Conservation (phyloP, 2,888 invertebrate genomes). For the Heliconius sara region DNA sequence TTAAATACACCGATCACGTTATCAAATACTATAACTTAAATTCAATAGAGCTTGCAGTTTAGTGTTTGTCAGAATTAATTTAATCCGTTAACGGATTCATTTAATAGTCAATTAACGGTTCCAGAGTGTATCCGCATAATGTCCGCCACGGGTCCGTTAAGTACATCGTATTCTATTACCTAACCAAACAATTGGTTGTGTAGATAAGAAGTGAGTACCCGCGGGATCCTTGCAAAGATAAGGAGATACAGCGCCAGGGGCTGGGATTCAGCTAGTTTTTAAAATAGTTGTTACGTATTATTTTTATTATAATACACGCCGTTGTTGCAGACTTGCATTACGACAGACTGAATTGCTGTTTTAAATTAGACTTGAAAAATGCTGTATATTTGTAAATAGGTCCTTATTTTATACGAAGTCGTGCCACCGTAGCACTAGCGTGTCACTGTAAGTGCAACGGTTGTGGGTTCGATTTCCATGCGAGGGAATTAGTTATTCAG, state of each 20-base stretch:
- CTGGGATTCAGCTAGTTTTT: constrained; percentile 22
- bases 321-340: not conserved
- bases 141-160: constrained; percentile 55
- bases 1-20: constrained; percentile 11
- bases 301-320: not conserved
- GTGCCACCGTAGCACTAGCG: not conserved
- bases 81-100: constrained; percentile 61
- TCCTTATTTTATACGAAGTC: not conserved
- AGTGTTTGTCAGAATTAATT: constrained; percentile 65
- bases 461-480: not conserved
- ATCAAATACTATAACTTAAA: constrained; percentile 21
- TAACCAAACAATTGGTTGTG: constrained; percentile 77
- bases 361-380: not conserved
- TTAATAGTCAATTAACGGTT: constrained; percentile 73
- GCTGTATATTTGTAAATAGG: not conserved
- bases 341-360: not conserved
- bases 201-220: constrained; percentile 70
- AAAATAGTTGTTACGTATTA: not conserved
- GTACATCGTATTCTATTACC: constrained; percentile 64
- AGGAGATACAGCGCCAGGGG: constrained; percentile 26
- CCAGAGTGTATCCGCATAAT: constrained; percentile 62
- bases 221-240: constrained; percentile 51
- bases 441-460: not conserved
- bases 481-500: not conserved
- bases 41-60: constrained; percentile 21